Base-by-base conservation (phyloP, 2,888 invertebrate genomes). In the Stenolophus ochropezus region DNA sequence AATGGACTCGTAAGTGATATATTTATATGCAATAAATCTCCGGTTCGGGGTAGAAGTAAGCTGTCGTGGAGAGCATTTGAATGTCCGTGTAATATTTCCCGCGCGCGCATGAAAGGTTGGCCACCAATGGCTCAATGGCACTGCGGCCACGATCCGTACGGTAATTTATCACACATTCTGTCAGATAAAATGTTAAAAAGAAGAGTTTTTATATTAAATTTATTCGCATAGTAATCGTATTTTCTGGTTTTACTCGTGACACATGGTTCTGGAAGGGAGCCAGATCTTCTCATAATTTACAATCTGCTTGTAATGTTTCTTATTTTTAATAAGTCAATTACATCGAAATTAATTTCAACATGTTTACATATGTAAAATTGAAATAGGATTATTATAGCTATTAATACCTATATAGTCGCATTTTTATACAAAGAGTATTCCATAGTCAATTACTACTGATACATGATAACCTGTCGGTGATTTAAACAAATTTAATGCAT, bases 191-290 rank as follows among this genome's bases (percentile, higher is more conserved):
- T 61, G 77, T 77, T 77, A 77, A 73, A 58, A 58, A 33, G 80
- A 73, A 11, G 80, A 53, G 80, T 73, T 71, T 80, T 80, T 80
- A 56, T 80, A 80, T 80, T 73, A 80, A 80, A 80, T 80, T 80
- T 80, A 80, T 80, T 80, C 80, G 80, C 73, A 80, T 73, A 80
- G 80, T 80, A 80, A 80, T 80, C 80, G 73, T 58, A 80, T 80
- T 80, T 80, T 73, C 58, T 71, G 80, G 80, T 56, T 73, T 80
- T 56, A 51, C 16, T 16, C 27, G 21, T 80, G 80, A 80, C 47
- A 73, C 73, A 80, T 80, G 56, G 33, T 71, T 42, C 47, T 80
- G 80, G 80, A 73, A 8, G 8, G 14, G 33, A 25, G 80, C 80
- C 80, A 80, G 58, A 71, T 65, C 73, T 58, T 33, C 14, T 18